Conservation (phyloP, 2,113 vertebrate genomes). For the Saccopteryx leptura region DNA sequence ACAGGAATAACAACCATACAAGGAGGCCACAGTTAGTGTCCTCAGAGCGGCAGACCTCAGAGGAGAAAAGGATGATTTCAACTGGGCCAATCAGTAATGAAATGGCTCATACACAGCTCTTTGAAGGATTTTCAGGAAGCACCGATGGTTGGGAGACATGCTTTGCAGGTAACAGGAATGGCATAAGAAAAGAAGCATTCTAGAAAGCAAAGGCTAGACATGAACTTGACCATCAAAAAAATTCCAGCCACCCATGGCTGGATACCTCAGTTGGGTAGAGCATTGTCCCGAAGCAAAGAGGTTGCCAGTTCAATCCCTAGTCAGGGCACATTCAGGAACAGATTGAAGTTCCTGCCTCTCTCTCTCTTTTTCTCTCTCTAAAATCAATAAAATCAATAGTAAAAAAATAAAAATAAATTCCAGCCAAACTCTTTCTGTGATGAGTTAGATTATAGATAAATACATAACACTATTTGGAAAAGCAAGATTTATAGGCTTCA, state of each 20-base stretch:
- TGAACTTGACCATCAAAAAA: constrained; percentile 35
- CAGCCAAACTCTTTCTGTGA: constrained; percentile 18
- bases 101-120: not conserved
- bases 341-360: no score
- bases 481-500: not conserved
- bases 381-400: no score
- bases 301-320: no score
- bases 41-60: not conserved
- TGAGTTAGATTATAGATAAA: not conserved
- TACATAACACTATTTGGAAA: constrained; percentile 10
- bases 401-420: not conserved
- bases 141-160: not conserved
- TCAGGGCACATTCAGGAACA: no score
- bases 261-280: no score
- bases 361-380: no score
- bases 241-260: no score
- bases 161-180: not conserved
- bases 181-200: constrained; percentile 2
- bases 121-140: not conserved
- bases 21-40: not conserved
- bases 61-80: not conserved
- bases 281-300: no score
- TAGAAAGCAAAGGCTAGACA: constrained; percentile 7
- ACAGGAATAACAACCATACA: not conserved
- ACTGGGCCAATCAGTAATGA: not conserved